Conservation (phyloP, 1,140 invertebrate genomes). For the Diprion similis region DNA sequence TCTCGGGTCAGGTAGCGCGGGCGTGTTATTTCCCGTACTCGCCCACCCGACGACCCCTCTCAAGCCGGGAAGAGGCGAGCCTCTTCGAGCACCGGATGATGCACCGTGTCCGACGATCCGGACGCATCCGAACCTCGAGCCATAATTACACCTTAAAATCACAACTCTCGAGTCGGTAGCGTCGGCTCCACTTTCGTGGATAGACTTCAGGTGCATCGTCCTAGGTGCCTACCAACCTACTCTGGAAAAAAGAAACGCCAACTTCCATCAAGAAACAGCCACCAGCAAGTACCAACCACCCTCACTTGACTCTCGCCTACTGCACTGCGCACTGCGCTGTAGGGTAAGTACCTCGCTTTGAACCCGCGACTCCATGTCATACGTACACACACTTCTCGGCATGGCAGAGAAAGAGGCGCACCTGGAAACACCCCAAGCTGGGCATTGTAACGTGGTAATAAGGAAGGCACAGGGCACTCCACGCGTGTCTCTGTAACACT, state of each 20-base stretch:
- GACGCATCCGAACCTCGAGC: background rate
- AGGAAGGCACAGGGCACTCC: background rate
- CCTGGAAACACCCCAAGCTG: background rate
- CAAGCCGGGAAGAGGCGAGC: too few species aligned
- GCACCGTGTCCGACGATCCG: too few species aligned
- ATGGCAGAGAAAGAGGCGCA: too few species aligned
- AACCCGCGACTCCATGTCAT: too few species aligned
- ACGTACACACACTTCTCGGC: background rate
- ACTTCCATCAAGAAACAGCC: background rate
- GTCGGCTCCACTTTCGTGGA: too few species aligned
- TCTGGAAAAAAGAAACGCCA: background rate
- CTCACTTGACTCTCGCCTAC: background rate
- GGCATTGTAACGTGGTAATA: constrained; percentile 19
- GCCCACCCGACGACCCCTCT: too few species aligned
- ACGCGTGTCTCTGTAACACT: background rate
- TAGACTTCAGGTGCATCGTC: constrained; percentile 11
- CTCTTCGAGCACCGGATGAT: too few species aligned
- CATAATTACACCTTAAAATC: constrained; percentile 2
- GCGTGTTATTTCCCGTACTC: background rate
- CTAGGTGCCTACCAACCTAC: constrained; percentile 1
- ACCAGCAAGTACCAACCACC: background rate
- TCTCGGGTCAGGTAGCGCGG: constrained; percentile 3
- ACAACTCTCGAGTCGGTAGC: background rate
- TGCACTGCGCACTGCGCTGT: background rate
- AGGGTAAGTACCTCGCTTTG: too few species aligned